A percentile compares a stretch with the other conserved stretches of the same genome.
phyloP scores from a whole-genome alignment of 2,888 invertebrate genomes.

The Phortica magna region DNA sequence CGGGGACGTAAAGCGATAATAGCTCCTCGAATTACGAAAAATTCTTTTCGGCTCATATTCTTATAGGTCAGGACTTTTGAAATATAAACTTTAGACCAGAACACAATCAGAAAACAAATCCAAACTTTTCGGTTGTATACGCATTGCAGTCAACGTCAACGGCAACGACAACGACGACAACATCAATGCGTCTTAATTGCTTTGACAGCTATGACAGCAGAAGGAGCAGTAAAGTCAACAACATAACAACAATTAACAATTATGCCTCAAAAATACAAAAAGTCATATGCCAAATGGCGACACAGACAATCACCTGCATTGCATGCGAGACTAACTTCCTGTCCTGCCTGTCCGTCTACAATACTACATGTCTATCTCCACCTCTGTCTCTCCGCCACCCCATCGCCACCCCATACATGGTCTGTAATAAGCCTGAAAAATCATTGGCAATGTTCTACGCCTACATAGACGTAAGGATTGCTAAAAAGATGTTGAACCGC shows the following conservation, averaged over 20 bases:
- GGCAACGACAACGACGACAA: no score
- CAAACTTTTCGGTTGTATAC: background rate
- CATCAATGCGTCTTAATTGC: constrained; percentile 24
- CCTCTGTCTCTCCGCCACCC: background rate
- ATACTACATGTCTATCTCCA: no score
- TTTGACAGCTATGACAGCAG: constrained; percentile 21
- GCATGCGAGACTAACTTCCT: background rate
- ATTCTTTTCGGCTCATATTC: no score
- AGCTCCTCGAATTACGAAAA: no score
- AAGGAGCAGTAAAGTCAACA: constrained; percentile 14
- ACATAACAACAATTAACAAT: background rate
- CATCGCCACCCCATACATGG: no score
- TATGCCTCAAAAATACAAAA: constrained; percentile 10
- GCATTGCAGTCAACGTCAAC: constrained; percentile 4
- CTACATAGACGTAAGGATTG: constrained; percentile 7
- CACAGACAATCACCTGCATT: constrained; percentile 22
- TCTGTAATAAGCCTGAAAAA: constrained; percentile 15
- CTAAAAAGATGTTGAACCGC: background rate
- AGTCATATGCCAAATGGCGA: background rate
- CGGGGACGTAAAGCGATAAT: no score
- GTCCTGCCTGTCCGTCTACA: background rate
- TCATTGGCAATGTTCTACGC: constrained; percentile 23
- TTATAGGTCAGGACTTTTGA: no score
- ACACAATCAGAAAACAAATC: background rate
- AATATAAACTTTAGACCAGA: no score